Base-by-base conservation (phyloP, 2,888 invertebrate genomes). In the Gisinianus flammeolus region DNA sequence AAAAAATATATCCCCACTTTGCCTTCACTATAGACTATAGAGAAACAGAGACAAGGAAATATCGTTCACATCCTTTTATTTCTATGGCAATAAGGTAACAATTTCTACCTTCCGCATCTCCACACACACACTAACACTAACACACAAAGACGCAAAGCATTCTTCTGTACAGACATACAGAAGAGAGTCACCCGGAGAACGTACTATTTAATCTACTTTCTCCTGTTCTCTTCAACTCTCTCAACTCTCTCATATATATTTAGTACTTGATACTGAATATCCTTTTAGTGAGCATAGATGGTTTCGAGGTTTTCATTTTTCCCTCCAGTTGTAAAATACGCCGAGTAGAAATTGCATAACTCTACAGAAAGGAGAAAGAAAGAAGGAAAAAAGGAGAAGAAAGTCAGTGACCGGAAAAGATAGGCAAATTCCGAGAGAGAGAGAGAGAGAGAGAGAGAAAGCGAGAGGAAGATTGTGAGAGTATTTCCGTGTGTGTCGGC, bases 1-100 rank as follows among this genome's bases (percentile, higher is more conserved):
- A 5, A 44, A 69, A 22, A 44, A 12, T 1, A 62, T 26, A 19
- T 44, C 44, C 44, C 19, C 35, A 12, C 12, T 19, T 44, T 6
- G 1, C 6, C 44, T 12, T 44, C 44, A 16, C 19, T 44, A 1
- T 44, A 44, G 19, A 44, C 19, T 44, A 1, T 44, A 44, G 44
- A 6, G 19, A 19, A n/a, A 54, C n/a, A 33, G 72, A 72, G 72
- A 62, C 72, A 72, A 30, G 72, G 33, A 72, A 62, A 72, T 58
- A 72, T 72, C 33, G 72, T 72, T 35, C 12, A 35, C 35, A 12
- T 44, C 19, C 19, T 44, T 2, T 19, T 44, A 1, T 16, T 12
- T 6, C 12, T 16, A 44, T 44, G 44, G 44, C 44, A 44, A 44
- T 16, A 44, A 44, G 44, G 44, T 44, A 62, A 62, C 10, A 62